Conservation (phyloP, 2,113 vertebrate species). For the Ceyx cyanopectus region DNA sequence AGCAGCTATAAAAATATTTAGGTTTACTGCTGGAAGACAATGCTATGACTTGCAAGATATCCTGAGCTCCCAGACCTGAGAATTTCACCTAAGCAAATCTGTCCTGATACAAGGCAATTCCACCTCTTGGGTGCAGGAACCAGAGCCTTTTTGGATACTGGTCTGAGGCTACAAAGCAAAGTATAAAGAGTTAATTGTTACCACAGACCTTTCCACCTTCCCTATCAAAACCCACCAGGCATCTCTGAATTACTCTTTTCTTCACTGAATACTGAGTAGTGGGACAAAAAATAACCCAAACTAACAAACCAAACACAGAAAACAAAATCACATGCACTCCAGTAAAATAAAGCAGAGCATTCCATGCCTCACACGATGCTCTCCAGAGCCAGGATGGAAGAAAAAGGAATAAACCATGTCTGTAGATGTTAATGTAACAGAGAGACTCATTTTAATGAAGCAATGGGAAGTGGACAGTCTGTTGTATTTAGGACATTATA, state of each 20-base stretch:
- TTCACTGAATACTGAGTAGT: not conserved
- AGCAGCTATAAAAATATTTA: not conserved
- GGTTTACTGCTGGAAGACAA: not conserved
- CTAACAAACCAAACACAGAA: no score
- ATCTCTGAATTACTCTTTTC: not conserved
- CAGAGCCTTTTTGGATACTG: not conserved
- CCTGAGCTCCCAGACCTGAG: not conserved
- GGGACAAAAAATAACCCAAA: not conserved
- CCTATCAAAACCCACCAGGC: not conserved
- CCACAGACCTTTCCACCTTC: not conserved
- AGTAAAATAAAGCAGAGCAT: not conserved
- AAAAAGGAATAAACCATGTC: not conserved
- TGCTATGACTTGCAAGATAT: not conserved
- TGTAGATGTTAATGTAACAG: not conserved
- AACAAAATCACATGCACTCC: not conserved
- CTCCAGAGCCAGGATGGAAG: not conserved
- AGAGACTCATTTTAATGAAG: not conserved
- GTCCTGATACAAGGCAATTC: not conserved
- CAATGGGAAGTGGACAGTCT: not conserved
- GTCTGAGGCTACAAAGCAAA: not conserved
- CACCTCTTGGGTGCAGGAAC: not conserved
- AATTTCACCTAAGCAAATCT: not conserved
- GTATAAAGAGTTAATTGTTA: not conserved
- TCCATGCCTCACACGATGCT: not conserved
- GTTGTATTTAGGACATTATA: not conserved